Conservation (phyloP, 2,113 vertebrate genomes). For the Phrynosoma blainvillii region DNA sequence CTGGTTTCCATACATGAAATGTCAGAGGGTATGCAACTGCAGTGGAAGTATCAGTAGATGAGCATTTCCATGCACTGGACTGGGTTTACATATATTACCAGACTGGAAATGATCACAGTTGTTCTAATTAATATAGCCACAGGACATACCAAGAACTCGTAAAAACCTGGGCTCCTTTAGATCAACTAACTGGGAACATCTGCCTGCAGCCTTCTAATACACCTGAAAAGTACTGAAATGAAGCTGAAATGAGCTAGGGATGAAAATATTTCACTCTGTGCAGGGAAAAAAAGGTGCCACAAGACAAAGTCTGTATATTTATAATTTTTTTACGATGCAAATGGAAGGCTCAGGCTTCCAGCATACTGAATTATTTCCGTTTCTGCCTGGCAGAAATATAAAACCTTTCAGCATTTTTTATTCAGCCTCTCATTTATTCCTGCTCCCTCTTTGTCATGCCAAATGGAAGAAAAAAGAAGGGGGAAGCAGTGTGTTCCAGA, state of each 20-base stretch:
- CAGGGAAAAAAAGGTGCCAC: slow-evolving; percentile 10
- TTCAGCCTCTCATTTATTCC: slow-evolving; percentile 35
- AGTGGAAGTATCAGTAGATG: background rate
- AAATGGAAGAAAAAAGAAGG: slow-evolving; percentile 13
- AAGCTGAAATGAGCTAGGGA: slow-evolving; percentile 56
- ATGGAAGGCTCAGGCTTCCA: slow-evolving; percentile 49
- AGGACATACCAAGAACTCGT: background rate
- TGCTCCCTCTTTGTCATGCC: slow-evolving; percentile 47
- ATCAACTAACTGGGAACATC: slow-evolving; percentile 27
- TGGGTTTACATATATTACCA: background rate
- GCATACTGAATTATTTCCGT: slow-evolving; percentile 60
- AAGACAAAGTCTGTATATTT: slow-evolving; percentile 57
- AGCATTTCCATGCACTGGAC: background rate
- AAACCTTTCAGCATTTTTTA: slow-evolving; percentile 38
- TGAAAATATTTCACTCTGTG: slow-evolving; percentile 63
- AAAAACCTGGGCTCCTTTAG: background rate
- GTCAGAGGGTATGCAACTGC: background rate
- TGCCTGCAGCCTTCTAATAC: slow-evolving; percentile 28
- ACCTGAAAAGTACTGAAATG: slow-evolving; percentile 50
- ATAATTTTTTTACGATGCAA: slow-evolving; percentile 47
- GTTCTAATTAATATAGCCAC: background rate
- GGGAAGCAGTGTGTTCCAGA: slow-evolving; percentile 38
- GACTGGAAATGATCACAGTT: too few relatives aligned
- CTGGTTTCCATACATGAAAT: too few relatives aligned
- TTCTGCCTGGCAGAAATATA: slow-evolving; percentile 63